Base-by-base conservation (phyloP, 2,888 invertebrate genomes). In the Blera fallax region DNA sequence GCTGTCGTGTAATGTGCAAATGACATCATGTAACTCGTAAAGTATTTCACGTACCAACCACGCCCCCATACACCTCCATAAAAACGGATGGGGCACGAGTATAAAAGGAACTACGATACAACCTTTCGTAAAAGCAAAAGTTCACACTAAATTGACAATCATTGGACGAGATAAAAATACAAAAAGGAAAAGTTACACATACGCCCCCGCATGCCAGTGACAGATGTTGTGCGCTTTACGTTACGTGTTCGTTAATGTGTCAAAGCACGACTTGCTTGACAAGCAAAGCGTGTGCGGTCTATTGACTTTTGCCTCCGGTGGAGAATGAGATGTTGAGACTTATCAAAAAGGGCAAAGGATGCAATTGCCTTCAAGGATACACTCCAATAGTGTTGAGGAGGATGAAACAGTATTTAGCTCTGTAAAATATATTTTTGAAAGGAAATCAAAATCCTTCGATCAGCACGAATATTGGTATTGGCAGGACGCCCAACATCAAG, bases 21-120 rank as follows among this genome's bases (percentile, higher is more conserved):
- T 74, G 74, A 79, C 84, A 84, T 79, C 74, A 70, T 70, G 80
- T 84, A 70, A 50, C 56, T 52, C 60, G 73, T 73, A 34, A 50
- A 14, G 77, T 64, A 34, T 72, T 77, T 52, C 40, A 76, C 70
- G 65, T 76, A 34, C 16, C 60, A 11, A n/a, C 40, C 76, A 78
- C 83, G 45, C 83, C 79, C 29, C 5, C 54, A 3, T 21, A 18
- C 5, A 60, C 60, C 3, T 18, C 6, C 27, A 40, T 21, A 34
- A 10, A 32, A 29, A 3, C 16, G 34, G 6, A 2, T 10, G 8
- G 14, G 54, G 29, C 37, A 62, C 6, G 7, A 29, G 7, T 1
- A 32, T 1, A 40, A 14, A 14, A 14, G 14, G 6, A 14, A 37
- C 37, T 8, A n/a, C 14, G 6, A 6, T 14, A 40, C 14, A 1